phyloP scores from a whole-genome alignment of 2,113 vertebrate genomes.

The Odontophorus gujanensis region DNA sequence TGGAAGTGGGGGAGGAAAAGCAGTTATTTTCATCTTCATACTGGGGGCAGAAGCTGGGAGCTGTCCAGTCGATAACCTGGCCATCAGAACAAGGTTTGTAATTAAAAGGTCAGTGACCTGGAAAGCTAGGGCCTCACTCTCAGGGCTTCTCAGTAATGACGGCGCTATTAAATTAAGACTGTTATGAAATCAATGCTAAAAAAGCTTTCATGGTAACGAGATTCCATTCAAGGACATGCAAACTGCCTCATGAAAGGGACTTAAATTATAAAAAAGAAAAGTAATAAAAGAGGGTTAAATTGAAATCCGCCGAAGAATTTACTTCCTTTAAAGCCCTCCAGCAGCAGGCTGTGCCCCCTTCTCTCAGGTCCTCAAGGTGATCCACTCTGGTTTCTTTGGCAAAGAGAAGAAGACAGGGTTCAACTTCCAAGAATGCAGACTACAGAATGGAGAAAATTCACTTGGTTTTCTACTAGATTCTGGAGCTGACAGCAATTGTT shows the following conservation, averaged over 20 bases:
- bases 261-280: conserved; percentile 81
- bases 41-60: conserved; percentile 80
- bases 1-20: conserved; percentile 75
- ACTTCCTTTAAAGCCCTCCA: conserved; percentile 60
- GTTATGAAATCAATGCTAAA: conserved; percentile 91
- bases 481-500: neutral
- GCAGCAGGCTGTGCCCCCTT: conserved; percentile 37
- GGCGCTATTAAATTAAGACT: conserved; percentile 88
- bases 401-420: conserved; percentile 19
- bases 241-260: conserved; percentile 79
- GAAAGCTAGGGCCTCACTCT: conserved; percentile 83
- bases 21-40: conserved; percentile 77
- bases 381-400: conserved; percentile 25
- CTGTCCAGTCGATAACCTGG: conserved; percentile 87
- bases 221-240: conserved; percentile 86
- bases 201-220: conserved; percentile 88
- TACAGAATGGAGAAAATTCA: neutral
- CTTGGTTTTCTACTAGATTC: neutral
- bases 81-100: conserved; percentile 87
- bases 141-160: conserved; percentile 84
- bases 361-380: conserved; percentile 41
- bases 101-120: conserved; percentile 91
- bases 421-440: conserved; percentile 20
- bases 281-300: conserved; percentile 78
- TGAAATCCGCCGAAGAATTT: conserved; percentile 74